phyloP scores from a whole-genome alignment of 2,113 vertebrate species.

The Gavia stellata region DNA sequence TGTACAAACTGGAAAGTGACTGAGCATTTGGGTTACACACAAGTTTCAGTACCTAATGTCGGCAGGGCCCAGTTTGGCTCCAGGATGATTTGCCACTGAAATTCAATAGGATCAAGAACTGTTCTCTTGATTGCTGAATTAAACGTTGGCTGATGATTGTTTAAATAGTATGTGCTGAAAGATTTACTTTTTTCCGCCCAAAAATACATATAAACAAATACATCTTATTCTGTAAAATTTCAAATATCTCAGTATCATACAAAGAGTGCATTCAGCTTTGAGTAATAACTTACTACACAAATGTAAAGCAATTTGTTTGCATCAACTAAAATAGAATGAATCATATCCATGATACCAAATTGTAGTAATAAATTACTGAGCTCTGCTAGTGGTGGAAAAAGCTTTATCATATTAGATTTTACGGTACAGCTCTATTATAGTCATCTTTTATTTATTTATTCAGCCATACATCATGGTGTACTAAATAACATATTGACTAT shows the following conservation, averaged over 20 bases:
- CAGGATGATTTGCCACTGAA: background rate
- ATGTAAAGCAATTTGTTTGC: constrained; percentile 40
- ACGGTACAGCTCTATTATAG: background rate
- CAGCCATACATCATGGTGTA: background rate
- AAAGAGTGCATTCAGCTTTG: background rate
- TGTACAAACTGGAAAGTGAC: background rate
- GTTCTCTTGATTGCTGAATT: background rate
- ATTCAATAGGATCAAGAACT: background rate
- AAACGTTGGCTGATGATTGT: background rate
- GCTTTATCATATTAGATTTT: constrained; percentile 4
- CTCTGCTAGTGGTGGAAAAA: constrained; percentile 15
- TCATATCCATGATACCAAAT: constrained; percentile 22
- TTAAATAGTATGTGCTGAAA: background rate
- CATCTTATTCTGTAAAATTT: background rate
- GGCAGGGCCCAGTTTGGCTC: background rate
- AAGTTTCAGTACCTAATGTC: background rate
- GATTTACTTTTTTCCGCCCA: background rate
- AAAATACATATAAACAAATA: background rate
- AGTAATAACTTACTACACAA: constrained; percentile 5
- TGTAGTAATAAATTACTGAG: constrained; percentile 57
- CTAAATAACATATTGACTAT: constrained; percentile 15
- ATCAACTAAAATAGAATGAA: constrained; percentile 44
- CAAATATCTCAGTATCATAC: background rate
- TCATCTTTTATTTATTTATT: background rate
- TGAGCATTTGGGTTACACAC: background rate